These are phyloP conservation scores for Mesopsocus fuscifrons DNA, from an alignment of 2,888 invertebrate genomes.

Conservation along the genomic window DNA sequence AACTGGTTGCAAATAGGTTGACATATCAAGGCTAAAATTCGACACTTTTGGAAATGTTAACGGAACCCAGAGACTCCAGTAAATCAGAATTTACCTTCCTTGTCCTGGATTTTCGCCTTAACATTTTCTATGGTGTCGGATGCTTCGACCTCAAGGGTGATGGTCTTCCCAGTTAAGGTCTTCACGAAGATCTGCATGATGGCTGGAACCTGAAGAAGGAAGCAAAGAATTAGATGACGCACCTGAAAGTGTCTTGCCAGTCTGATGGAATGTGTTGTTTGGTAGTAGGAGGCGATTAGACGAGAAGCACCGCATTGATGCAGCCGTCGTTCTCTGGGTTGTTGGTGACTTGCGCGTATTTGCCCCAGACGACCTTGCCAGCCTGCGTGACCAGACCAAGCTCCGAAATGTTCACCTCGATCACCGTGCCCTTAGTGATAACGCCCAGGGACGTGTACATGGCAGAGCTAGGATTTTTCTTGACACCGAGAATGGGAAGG, in stretches of 20 bases:
- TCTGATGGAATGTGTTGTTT: no score
- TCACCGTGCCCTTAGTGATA: constrained; percentile 94
- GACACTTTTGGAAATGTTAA: no score
- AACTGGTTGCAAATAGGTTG: no score
- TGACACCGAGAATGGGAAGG: constrained; percentile 94
- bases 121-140: constrained; percentile 92
- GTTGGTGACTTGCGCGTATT: constrained; percentile 98
- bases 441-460: constrained; percentile 96
- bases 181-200: constrained; percentile 95
- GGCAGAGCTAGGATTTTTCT: constrained; percentile 94
- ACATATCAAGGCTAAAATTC: no score
- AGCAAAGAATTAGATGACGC: background rate
- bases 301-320: constrained; percentile 93
- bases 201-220: constrained; percentile 16
- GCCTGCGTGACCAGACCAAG: constrained; percentile 95
- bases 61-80: constrained; percentile 9
- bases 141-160: constrained; percentile 83
- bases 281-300: constrained; percentile 39
- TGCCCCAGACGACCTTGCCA: constrained; percentile 99
- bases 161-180: constrained; percentile 87
- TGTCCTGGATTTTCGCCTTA: constrained; percentile 81
- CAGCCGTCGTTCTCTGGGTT: constrained; percentile 99
- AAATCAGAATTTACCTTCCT: constrained; percentile 37
- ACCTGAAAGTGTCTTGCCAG: constrained; percentile 11
- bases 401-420: constrained; percentile 97